A percentile compares a stretch with the other conserved stretches of the same genome.
These are phyloP conservation scores for Ascaphus truei DNA, from an alignment of 2,113 vertebrate genomes.

Conservation along the genomic window DNA sequence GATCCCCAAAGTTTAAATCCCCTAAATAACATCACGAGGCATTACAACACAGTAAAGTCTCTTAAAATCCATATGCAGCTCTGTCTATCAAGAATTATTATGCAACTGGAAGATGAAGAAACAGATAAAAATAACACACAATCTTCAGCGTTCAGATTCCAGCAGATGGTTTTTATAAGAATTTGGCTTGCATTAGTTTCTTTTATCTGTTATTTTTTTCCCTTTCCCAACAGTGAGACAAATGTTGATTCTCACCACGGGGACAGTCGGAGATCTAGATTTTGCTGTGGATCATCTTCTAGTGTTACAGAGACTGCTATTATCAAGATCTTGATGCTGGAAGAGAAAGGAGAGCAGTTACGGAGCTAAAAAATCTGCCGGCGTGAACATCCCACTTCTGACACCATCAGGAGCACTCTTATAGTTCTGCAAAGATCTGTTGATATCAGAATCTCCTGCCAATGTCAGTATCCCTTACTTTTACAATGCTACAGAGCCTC, in stretches of 20 bases:
- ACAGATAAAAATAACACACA: constrained; percentile 32
- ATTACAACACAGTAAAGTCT: no score
- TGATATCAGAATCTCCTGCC: not conserved
- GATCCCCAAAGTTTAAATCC: no score
- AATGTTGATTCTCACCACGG: not conserved
- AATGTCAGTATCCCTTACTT: not conserved
- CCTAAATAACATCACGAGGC: no score
- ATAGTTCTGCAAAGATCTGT: not conserved
- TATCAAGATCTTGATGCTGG: not conserved
- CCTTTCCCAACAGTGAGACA: not conserved
- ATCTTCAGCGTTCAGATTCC: constrained; percentile 22
- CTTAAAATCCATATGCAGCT: constrained; percentile 26
- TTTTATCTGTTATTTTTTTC: constrained; percentile 35
- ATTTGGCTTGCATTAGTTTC: constrained; percentile 31
- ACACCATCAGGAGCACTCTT: not conserved
- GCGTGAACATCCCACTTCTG: not conserved
- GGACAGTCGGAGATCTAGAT: not conserved
- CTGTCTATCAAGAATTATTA: constrained; percentile 37
- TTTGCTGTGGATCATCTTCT: not conserved
- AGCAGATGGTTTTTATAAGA: constrained; percentile 33
- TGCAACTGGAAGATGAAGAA: constrained; percentile 34
- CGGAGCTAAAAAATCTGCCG: not conserved
- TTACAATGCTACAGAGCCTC: not conserved
- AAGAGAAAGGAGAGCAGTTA: not conserved
- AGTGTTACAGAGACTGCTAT: not conserved